Evolutionary conservation across 53 echinoderm and acorn worm genomes (phyloP), one percentile per base, ranked within the genome.

Genomic region (Astropecten irregularis): DNA sequence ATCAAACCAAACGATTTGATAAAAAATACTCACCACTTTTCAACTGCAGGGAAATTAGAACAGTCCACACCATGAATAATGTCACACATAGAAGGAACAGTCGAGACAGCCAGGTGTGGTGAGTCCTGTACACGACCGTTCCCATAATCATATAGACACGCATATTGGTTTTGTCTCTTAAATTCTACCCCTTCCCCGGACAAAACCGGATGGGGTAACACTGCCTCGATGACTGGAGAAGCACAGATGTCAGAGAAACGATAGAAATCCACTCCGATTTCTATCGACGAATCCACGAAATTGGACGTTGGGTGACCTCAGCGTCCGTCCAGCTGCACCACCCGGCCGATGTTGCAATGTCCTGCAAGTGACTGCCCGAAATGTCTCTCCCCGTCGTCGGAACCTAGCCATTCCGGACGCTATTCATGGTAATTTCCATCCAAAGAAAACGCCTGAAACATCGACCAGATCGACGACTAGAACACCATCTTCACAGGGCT

Each of bases 141-240:
- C 74, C 74, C 74, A 74, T 74, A 14, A 74, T 74, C 74, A 74
- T 74, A 74, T 74, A 74, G 39, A 74, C 74, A 57, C 74, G 74
- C 74, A 74, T 74, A 3, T 8, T 74, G 49, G 52, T n/a, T n/a
- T n/a, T n/a, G n/a, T 33, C 9, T 52, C 9, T 5, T 49, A 31
- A 71, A 71, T 51, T 51, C 71, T 71, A 29, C 74, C 74, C 74
- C 74, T 22, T 37, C 33, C 19, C 74, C 56, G 56, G 57, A n/a
- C 10, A 6, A 25, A 20, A 13, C 18, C 16, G 74, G 56, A 55
- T 40, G 38, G 74, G 74, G 74, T 74, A 74, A 42, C 47, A 37
- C 57, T 18, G 51, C 31, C 58, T 74, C 39, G 28, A 1, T 18
- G 22, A 9, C 30, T 30, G 13, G 23, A 38, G 19, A 33, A 31